A percentile compares a stretch with the other conserved stretches of the same genome.
Evolutionary conservation across 2,888 invertebrate species (phyloP).

Genomic region (Conistra vaccinii): DNA sequence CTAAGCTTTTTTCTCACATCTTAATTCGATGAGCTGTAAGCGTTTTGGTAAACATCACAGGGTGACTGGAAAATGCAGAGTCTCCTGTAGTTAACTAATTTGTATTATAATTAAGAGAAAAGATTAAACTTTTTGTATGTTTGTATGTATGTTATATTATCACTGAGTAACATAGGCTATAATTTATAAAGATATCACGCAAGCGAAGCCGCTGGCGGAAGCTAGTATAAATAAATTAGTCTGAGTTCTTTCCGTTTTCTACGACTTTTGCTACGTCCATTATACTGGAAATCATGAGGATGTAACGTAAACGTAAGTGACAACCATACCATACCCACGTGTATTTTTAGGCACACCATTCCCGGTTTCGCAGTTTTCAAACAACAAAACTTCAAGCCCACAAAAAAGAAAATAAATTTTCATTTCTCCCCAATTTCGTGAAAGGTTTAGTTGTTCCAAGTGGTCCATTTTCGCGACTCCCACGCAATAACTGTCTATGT

Average conservation of each 20-base stretch:
- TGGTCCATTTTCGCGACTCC: conserved; percentile 45
- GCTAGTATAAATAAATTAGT: neutral
- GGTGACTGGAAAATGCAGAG: neutral
- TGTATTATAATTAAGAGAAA: too few species aligned
- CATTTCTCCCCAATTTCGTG: conserved; percentile 25
- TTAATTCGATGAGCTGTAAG: neutral
- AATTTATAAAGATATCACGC: too few species aligned
- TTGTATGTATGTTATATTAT: too few species aligned
- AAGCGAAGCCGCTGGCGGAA: too few species aligned
- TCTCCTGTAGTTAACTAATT: neutral
- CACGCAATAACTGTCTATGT: conserved; percentile 49
- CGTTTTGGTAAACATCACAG: neutral
- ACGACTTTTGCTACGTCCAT: too few species aligned
- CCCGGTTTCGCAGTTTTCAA: neutral
- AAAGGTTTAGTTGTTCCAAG: conserved; percentile 52
- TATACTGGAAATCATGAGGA: neutral
- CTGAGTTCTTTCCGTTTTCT: too few species aligned
- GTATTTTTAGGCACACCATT: neutral
- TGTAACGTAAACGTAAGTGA: neutral
- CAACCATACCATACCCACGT: neutral
- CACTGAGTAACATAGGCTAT: too few species aligned
- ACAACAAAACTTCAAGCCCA: neutral
- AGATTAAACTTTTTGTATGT: too few species aligned
- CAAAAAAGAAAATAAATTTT: conserved; percentile 45
- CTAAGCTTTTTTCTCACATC: neutral